phyloP scores from a whole-genome alignment of 1,140 invertebrate genomes.

The Procambarus virginalis region DNA sequence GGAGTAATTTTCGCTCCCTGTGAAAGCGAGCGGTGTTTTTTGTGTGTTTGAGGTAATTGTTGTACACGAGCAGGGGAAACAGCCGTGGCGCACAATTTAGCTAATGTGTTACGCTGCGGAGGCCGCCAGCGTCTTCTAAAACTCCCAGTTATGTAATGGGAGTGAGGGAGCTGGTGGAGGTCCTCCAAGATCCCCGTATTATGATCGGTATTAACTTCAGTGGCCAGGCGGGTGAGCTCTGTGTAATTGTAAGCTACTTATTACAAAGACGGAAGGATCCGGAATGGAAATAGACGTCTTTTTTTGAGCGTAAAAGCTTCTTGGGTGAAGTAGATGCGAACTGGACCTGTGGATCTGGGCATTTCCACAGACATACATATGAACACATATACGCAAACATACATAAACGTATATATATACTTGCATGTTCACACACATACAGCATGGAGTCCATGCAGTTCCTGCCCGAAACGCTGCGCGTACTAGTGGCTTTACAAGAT shows the following conservation, averaged over 20 bases:
- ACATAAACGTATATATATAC: too few relatives aligned
- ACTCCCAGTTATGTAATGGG: background rate
- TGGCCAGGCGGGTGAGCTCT: background rate
- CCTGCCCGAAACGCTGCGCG: too few relatives aligned
- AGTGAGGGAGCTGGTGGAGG: background rate
- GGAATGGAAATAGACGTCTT: background rate
- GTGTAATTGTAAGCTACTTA: slow-evolving; percentile 17
- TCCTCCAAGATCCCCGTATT: background rate
- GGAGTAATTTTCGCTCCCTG: slow-evolving; percentile 40
- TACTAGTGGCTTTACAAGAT: too few relatives aligned
- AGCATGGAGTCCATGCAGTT: too few relatives aligned
- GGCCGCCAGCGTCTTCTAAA: background rate
- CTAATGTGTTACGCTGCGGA: slow-evolving; percentile 32
- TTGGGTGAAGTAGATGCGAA: background rate
- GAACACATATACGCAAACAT: too few relatives aligned
- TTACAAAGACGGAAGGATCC: background rate
- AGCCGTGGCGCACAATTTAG: slow-evolving; percentile 32
- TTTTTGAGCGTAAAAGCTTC: slow-evolving; percentile 4
- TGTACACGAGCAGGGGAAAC: slow-evolving; percentile 25
- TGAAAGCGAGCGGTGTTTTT: slow-evolving; percentile 34
- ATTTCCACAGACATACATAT: too few relatives aligned
- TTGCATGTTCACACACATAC: too few relatives aligned
- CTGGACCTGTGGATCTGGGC: background rate
- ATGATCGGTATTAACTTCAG: background rate
- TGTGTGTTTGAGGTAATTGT: slow-evolving; percentile 45